Conservation (phyloP, 2,888 invertebrate genomes). For the Eupithecia vulgata region DNA sequence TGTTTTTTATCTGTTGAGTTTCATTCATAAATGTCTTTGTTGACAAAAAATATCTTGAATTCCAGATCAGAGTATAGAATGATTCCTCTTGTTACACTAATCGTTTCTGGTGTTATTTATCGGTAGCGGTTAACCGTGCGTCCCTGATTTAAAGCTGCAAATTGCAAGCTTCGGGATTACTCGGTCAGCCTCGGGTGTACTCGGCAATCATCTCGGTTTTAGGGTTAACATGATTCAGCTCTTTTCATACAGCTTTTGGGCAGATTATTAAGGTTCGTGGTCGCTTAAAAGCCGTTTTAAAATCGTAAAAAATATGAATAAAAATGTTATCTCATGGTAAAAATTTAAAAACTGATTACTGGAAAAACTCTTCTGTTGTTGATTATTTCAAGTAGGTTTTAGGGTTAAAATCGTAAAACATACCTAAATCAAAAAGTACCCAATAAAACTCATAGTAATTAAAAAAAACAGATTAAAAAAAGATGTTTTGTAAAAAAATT, state of each 20-base stretch:
- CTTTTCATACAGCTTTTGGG: constrained; percentile 10
- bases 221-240: constrained; percentile 6
- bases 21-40: not conserved
- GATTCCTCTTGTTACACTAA: constrained; percentile 75
- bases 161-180: constrained; percentile 74
- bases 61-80: constrained; percentile 43
- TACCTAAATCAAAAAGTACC: no score
- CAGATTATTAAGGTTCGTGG: not conserved
- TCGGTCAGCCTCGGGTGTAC: constrained; percentile 65
- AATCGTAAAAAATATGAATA: no score
- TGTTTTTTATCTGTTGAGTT: no score
- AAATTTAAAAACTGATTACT: no score
- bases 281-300: not conserved
- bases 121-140: constrained; percentile 71
- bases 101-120: constrained; percentile 76
- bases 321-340: no score
- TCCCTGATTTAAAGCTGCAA: constrained; percentile 79
- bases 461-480: no score
- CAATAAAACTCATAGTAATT: no score
- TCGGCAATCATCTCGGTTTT: constrained; percentile 61
- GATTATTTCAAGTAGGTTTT: no score
- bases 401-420: no score
- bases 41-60: not conserved
- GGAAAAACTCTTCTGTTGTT: no score
- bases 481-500: no score